These are phyloP conservation scores for Agrotis ipsilon DNA, from an alignment of 2,888 invertebrate genomes.

Conservation along the genomic window DNA sequence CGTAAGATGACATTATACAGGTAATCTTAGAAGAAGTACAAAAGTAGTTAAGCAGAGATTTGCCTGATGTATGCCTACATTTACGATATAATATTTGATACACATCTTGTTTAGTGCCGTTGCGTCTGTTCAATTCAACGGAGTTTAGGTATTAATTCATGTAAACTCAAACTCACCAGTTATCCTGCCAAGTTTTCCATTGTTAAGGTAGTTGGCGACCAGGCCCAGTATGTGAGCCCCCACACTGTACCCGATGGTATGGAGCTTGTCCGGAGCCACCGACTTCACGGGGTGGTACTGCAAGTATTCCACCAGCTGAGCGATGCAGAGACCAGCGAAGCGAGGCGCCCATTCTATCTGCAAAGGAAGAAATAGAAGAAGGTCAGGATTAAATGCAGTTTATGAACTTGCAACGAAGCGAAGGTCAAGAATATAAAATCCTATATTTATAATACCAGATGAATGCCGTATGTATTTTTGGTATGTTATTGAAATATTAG, in stretches of 20 bases:
- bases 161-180: slow-evolving; percentile 89
- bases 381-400: background rate
- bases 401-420: background rate
- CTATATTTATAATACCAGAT: background rate
- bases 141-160: too few species aligned
- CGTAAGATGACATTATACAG: too few species aligned
- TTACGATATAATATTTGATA: too few species aligned
- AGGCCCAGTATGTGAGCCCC: slow-evolving; percentile 96
- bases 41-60: too few species aligned
- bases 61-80: too few species aligned
- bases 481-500: too few species aligned
- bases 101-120: too few species aligned
- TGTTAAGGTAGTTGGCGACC: slow-evolving; percentile 94
- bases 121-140: too few species aligned
- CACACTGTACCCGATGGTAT: slow-evolving; percentile 96
- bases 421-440: background rate
- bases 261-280: slow-evolving; percentile 94
- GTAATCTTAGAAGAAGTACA: too few species aligned
- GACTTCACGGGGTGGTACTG: slow-evolving; percentile 94
- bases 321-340: slow-evolving; percentile 94
- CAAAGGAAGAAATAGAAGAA: slow-evolving; percentile 53
- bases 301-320: slow-evolving; percentile 95
- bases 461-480: background rate
- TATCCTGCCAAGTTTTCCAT: slow-evolving; percentile 95
- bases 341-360: slow-evolving; percentile 92